Evolutionary conservation across 53 echinoderm and acorn worm genomes (phyloP).

Genomic region (Echinarachnius parma): DNA sequence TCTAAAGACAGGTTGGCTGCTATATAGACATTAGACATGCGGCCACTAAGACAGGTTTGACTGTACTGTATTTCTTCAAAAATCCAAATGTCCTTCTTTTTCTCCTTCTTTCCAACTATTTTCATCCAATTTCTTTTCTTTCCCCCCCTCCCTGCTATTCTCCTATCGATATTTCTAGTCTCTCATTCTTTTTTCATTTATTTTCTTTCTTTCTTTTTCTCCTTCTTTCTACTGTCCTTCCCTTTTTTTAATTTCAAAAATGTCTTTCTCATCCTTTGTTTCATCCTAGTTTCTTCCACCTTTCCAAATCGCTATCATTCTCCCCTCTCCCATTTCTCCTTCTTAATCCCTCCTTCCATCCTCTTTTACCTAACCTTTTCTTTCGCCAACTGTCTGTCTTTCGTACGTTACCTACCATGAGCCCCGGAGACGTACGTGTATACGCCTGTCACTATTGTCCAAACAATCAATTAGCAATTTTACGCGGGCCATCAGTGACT

Average conservation of each 20-base stretch:
- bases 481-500: too few species aligned
- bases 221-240: not conserved
- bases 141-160: too few species aligned
- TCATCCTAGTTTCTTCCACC: not conserved
- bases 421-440: not conserved
- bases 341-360: not conserved
- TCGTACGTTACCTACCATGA: not conserved
- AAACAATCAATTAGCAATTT: slow-evolving; percentile 13
- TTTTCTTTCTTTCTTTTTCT: not conserved
- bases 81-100: too few species aligned
- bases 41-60: too few species aligned
- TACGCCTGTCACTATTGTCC: not conserved
- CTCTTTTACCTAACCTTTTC: not conserved
- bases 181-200: not conserved
- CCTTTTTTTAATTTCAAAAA: not conserved
- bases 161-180: too few species aligned
- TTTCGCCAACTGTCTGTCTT: not conserved
- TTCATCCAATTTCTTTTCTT: too few species aligned
- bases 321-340: not conserved
- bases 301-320: not conserved
- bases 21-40: too few species aligned
- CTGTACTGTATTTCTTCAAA: too few species aligned
- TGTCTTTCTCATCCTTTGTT: not conserved
- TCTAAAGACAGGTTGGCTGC: too few species aligned
- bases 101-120: too few species aligned